Percentiles rank a stretch among this genome's conserved stretches.
Conservation (phyloP, 2,888 invertebrate genomes). For the Aspidiotus destructor region DNA sequence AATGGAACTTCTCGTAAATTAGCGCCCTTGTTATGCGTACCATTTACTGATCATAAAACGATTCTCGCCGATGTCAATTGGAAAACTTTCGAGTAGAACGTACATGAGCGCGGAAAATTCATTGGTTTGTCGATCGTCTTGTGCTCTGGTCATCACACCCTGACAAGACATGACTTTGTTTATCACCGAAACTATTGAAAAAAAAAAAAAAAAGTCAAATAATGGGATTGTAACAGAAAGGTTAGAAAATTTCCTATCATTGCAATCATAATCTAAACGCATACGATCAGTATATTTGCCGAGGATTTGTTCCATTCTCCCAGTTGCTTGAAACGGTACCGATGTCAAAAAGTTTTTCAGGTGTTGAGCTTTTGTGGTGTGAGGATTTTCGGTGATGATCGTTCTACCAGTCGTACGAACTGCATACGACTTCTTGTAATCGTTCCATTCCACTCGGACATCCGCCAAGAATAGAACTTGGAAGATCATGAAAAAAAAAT, state of each 20-base stretch:
- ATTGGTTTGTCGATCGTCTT: slow-evolving; percentile 41
- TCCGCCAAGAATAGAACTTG: slow-evolving; percentile 60
- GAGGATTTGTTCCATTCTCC: slow-evolving; percentile 38
- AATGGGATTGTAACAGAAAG: background rate
- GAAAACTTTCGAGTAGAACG: slow-evolving; percentile 58
- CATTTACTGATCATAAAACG: slow-evolving; percentile 45
- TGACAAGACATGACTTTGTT: slow-evolving; percentile 51
- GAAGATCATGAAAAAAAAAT: slow-evolving; percentile 15
- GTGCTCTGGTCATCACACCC: slow-evolving; percentile 41
- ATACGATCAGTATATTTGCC: slow-evolving; percentile 38
- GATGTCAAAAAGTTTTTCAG: slow-evolving; percentile 47
- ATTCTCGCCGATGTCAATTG: slow-evolving; percentile 52
- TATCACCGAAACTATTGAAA: slow-evolving; percentile 45
- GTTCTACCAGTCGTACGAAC: slow-evolving; percentile 48
- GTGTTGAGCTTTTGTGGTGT: slow-evolving; percentile 52
- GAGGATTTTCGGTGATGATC: slow-evolving; percentile 64
- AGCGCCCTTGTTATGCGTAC: slow-evolving; percentile 40
- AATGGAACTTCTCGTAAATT: background rate
- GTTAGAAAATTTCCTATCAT: background rate
- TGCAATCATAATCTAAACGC: slow-evolving; percentile 12
- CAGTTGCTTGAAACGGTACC: slow-evolving; percentile 32
- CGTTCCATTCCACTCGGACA: slow-evolving; percentile 48
- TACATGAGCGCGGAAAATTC: slow-evolving; percentile 62
- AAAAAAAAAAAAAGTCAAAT: background rate
- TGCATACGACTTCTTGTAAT: slow-evolving; percentile 44